Percentiles rank a stretch among this genome's conserved stretches.
phyloP scores from a whole-genome alignment of 2,797 vertebrate species.

The Pseudomugil gertrudae region DNA sequence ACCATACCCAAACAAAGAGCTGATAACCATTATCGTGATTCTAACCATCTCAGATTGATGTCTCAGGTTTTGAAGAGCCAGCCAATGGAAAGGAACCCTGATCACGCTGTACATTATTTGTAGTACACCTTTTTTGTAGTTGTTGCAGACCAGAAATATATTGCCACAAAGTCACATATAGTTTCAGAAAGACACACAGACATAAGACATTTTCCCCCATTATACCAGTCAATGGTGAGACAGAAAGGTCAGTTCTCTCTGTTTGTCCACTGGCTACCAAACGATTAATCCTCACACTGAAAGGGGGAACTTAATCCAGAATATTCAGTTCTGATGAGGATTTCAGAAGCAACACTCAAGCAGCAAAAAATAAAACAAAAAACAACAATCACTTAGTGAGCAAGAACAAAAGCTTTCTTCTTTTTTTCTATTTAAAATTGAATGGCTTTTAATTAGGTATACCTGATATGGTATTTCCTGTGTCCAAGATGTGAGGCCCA shows the following conservation, averaged over 20 bases:
- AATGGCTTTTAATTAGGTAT: background rate
- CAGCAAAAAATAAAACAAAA: background rate
- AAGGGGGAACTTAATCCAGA: conserved; percentile 14
- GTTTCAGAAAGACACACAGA: conserved; percentile 2
- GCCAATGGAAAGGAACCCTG: background rate
- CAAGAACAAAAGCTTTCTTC: background rate
- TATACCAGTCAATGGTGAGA: conserved; percentile 16
- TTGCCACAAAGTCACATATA: background rate
- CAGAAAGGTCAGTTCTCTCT: conserved; percentile 18
- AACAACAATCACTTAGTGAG: too few species aligned
- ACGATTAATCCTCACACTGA: conserved; percentile 35
- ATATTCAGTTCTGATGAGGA: background rate
- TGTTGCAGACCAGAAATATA: background rate
- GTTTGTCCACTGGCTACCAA: conserved; percentile 25
- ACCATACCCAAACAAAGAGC: conserved; percentile 6
- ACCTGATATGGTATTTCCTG: conserved; percentile 97
- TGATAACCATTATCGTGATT: conserved; percentile 11
- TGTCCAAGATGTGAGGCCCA: conserved; percentile 93
- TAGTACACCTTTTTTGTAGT: background rate
- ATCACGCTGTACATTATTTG: background rate
- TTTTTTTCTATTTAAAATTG: background rate
- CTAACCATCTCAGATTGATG: conserved; percentile 9
- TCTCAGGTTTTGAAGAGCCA: conserved; percentile 5
- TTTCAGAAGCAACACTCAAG: background rate
- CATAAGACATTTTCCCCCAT: conserved; percentile 6